Evolutionary conservation across 92 coral and sea anemone species (phyloP), one percentile per base, ranked within the genome.

Genomic region (Paramuricea clavata): DNA sequence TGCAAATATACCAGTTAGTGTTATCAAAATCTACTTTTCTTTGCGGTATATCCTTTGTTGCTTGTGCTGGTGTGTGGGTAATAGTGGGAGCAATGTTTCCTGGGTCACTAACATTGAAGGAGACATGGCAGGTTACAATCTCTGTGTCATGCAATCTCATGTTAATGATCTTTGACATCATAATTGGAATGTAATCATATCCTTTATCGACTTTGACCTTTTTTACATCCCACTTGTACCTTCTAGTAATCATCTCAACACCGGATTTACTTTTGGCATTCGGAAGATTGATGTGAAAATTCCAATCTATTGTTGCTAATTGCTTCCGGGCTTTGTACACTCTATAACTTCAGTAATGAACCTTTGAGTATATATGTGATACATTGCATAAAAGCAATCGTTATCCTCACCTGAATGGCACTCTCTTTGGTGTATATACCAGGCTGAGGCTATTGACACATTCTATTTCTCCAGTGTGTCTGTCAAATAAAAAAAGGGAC

Each of bases 381-480:
- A n/a, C n/a, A n/a, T n/a, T n/a, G 6, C 7, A 59, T 26, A 59
- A 59, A 59, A 26, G 23, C 25, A n/a, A 59, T 19, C 7, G 30
- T 43, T 33, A 33, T 49, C 31, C 72, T 54, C 23, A 69, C 89
- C 89, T 85, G 13, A 85, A 47, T 3, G 79, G 78, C 57, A 75
- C 73, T 64, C 89, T 86, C 89, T 86, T 86, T 61, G 85, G 85
- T n/a, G 85, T 49, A 57, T 86, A 77, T 12, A 68, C 68, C 35
- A 86, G 76, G 68, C 73, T 85, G 9, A 85, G 89, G 61, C 83
- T 85, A 62, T 76, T 85, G 15, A 62, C 75, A 76, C 89, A 77
- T 67, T 86, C 85, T 16, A 85, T 77, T 77, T 59, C 67, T 52
- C 85, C 85, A 26, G 89, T 86, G 85, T 86, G 85, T 39, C 85